Evolutionary conservation across 2,888 invertebrate species (phyloP).

Genomic region (Dynastes grantii): DNA sequence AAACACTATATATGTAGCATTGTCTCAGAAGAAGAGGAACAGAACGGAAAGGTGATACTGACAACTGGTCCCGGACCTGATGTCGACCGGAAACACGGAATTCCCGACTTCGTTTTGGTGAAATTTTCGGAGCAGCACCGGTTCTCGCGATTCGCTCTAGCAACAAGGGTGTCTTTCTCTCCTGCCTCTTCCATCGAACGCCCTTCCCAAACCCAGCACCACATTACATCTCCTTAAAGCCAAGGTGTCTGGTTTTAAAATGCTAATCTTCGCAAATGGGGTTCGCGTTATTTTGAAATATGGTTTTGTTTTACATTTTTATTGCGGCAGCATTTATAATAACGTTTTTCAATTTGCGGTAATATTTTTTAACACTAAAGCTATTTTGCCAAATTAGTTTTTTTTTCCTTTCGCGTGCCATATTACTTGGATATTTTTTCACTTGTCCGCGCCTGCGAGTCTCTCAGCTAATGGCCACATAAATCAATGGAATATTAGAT

Average conservation of each 20-base stretch:
- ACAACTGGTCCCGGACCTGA: conserved; percentile 66
- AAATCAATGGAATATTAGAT: conserved; percentile 38
- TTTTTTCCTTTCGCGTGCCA: conserved; percentile 35
- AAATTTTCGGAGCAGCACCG: conserved; percentile 48
- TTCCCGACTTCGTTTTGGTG: conserved; percentile 58
- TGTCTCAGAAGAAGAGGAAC: conserved; percentile 62
- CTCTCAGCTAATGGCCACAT: conserved; percentile 36
- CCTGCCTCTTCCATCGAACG: neutral
- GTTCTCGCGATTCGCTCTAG: conserved; percentile 60
- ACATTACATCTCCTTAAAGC: conserved; percentile 70
- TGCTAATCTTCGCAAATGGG: conserved; percentile 72
- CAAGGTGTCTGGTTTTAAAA: conserved; percentile 72
- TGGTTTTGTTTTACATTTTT: conserved; percentile 72
- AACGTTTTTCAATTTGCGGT: conserved; percentile 70
- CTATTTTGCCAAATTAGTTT: conserved; percentile 50
- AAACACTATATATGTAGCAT: conserved; percentile 77
- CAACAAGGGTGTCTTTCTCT: conserved; percentile 55
- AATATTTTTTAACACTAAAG: conserved; percentile 49
- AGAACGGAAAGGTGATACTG: conserved; percentile 66
- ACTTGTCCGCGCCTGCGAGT: conserved; percentile 7
- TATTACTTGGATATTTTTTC: conserved; percentile 13
- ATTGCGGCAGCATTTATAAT: conserved; percentile 71
- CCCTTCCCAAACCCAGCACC: conserved; percentile 60
- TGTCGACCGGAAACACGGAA: conserved; percentile 64
- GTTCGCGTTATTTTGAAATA: conserved; percentile 72